phyloP scores from a whole-genome alignment of 2,113 vertebrate genomes.

The Apeltes quadracus region DNA sequence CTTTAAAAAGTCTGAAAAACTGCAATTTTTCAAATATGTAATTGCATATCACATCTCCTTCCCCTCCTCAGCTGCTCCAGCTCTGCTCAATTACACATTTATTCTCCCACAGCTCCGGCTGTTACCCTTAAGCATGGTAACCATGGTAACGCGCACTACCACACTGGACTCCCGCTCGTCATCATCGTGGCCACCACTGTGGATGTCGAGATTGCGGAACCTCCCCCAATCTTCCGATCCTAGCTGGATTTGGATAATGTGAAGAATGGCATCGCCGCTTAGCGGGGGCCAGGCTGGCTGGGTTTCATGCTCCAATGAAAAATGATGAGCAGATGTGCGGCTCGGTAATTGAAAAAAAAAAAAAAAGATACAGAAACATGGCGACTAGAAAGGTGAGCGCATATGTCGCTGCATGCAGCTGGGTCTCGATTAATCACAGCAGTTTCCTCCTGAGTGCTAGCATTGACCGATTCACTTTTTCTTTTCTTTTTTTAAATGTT shows the following conservation, averaged over 20 bases:
- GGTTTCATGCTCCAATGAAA: conserved; percentile 21
- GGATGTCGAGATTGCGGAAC: background rate
- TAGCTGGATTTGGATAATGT: conserved; percentile 31
- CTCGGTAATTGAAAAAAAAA: conserved; percentile 7
- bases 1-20: conserved; percentile 1
- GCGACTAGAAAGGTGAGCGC: background rate
- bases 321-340: conserved; percentile 22
- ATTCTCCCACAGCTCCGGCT: conserved; percentile 50
- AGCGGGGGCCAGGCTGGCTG: background rate
- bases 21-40: background rate
- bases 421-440: conserved; percentile 31
- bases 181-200: background rate
- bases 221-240: conserved; percentile 20
- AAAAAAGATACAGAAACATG: background rate
- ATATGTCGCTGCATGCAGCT: background rate
- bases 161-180: conserved; percentile 5
- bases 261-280: background rate
- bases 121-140: conserved; percentile 51
- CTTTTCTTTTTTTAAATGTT: conserved; percentile 3
- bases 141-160: conserved; percentile 54
- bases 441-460: conserved; percentile 9
- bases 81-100: conserved; percentile 4
- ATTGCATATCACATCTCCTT: conserved; percentile 1
- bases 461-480: conserved; percentile 16
- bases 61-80: background rate